Evolutionary conservation across 2,888 invertebrate species (phyloP), one percentile per base, ranked within the genome.

Genomic region (Gymnosoma rotundatum): DNA sequence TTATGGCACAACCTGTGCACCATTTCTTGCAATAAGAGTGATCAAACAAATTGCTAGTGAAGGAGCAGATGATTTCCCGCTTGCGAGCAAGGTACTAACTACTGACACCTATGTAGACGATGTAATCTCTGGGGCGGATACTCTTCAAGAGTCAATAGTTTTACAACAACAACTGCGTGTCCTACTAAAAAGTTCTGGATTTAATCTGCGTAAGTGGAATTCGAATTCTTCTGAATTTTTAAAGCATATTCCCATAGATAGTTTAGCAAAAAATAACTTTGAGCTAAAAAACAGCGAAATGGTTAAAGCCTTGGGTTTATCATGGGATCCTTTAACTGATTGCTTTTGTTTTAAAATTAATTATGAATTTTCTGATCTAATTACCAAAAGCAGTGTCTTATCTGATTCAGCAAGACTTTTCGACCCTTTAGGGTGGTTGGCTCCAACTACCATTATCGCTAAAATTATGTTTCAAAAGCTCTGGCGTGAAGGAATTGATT

Each of bases 401-500:
- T 82, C 25, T 4, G 2, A 25, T 25, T 25, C 25, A 25, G 25
- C 25, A 25, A 25, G 25, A 25, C 25, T 25, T 25, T 25, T 1
- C 25, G 4, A 25, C 25, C 25, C 25, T 25, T 25, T 25, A 25
- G 25, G 25, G 25, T 25, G 25, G 25, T 25, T 25, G 25, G 25
- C 25, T 25, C 25, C 25, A 25, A 25, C 25, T 25, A 25, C 25
- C 25, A 25, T 25, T 25, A 25, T 25, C 25, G 25, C 25, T 25
- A 25, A 25, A 25, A 25, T 25, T 14, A 70, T 72, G 16, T 82
- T 73, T 16, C 61, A 83, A 61, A 58, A 54, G 58, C 61, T 78
- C n/a, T 83, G 78, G 78, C 60, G 76, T 2, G 82, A 72, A 32
- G 76, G 81, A 16, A 21, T 74, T 10, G 74, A 80, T 38, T 80